Evolutionary conservation across 2,113 vertebrate species (phyloP), one percentile per base, ranked within the genome.

Genomic region (Forbesichthys papilliferus): DNA sequence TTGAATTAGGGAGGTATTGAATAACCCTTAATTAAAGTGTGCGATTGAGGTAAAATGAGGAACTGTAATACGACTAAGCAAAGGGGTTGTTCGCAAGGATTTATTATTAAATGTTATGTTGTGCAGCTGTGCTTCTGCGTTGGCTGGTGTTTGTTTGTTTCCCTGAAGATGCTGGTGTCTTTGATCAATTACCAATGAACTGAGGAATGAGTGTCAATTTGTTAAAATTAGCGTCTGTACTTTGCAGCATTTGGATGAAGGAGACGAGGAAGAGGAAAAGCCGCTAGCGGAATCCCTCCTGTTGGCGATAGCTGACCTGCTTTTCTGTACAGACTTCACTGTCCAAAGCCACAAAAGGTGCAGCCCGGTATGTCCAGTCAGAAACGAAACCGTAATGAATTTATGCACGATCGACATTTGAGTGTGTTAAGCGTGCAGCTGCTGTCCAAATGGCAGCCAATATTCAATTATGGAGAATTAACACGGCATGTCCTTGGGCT

Each of bases 251-350:
- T 52, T 87, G 93, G 92, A 94, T 74, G 56, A 14, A n/a, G 64
- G 3, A 10, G 58, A 2, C 0, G 95, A 94, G 0, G 88, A 87
- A 0, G 94, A 95, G 0, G 95, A 93, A 0, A 91, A 96, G 3
- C 96, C 98, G 0, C 88, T 99, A 81, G 98, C 96, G 0, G 96
- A 98, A 69, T 98, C 95, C 0, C 80, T 99, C 86, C 95, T 99
- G 59, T 86, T 98, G 12, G 95, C 96, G 80, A 80, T 98, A 0
- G 93, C 97, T 0, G 96, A 99, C 81, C 90, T 99, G 67, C 96
- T 99, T 59, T 99, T 99, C 93, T 99, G 98, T 69, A 97, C 96
- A 0, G 95, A 97, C 36, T 97, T 99, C 89, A 98, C 96, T 0
- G 93, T 97, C 57, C 96, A 97, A 79, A 96, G 93, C 81, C 94